Base-by-base conservation (phyloP, 2,113 vertebrate genomes). In the Syrrhaptes paradoxus region DNA sequence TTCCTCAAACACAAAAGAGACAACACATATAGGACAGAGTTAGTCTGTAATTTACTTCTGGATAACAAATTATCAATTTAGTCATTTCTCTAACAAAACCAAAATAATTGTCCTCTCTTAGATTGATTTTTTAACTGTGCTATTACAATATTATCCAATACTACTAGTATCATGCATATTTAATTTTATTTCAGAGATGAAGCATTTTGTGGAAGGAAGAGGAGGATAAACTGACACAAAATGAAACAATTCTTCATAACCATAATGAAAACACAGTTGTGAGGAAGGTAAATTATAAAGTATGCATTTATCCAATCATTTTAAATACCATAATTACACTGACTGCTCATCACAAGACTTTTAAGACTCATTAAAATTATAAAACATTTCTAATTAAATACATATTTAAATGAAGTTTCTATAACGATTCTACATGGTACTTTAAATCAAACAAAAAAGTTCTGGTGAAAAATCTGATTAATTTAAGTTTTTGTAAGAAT, bases 331-430 rank as follows among this genome's bases (percentile, higher is more conserved):
- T 98, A 98, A 98, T 98, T 98, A 98, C 90, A 97, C 76, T 97
- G 96, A 90, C 96, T 97, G 88, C 93, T 98, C 96, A 98, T 98
- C 97, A 98, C 97, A 98, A 97, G 97, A 97, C 91, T 98, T 97
- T 96, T 97, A 97, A 97, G 97, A 97, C 93, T 98, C 97, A 98
- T 98, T 98, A 98, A 98, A 98, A 98, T 98, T 92, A 98, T 97
- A 98, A 98, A 98, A 98, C 92, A 97, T 98, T 98, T 97, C 94
- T 97, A 98, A 98, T 98, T 98, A 97, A 98, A 98, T 97, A 97
- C 97, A 97, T 97, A 98, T 98, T 98, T 98, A 98, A 98, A 98
- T 97, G 90, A 98, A 97, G 94, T 96, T 97, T 97, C 96, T 97
- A 95, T 96, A 97, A 96, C 75, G 82, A 96, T 95, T 94, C 92